Evolutionary conservation across 2,113 vertebrate species (phyloP).

Genomic region (Notothenia rossii): DNA sequence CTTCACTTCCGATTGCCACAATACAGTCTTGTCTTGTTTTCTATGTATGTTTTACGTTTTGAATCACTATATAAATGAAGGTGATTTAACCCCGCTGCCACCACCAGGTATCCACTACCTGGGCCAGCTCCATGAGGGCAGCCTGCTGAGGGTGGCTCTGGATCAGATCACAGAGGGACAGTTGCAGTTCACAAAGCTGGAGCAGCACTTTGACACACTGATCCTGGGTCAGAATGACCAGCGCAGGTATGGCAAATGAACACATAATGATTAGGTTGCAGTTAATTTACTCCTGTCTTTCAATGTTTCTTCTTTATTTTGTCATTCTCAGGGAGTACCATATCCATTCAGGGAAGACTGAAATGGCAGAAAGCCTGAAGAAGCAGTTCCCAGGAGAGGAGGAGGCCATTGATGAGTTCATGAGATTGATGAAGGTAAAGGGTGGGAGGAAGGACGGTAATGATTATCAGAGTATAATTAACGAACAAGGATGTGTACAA

Average conservation of each 20-base stretch:
- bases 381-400: slow-evolving; percentile 86
- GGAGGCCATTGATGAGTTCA: slow-evolving; percentile 83
- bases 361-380: slow-evolving; percentile 80
- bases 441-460: background rate
- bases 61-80: background rate
- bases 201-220: slow-evolving; percentile 85
- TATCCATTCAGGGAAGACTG: slow-evolving; percentile 82
- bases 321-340: slow-evolving; percentile 69
- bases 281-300: background rate
- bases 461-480: background rate
- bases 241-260: slow-evolving; percentile 36
- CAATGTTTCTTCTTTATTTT: background rate
- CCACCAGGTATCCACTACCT: slow-evolving; percentile 88
- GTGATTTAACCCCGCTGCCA: background rate
- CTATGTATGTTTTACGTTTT: background rate
- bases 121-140: slow-evolving; percentile 87
- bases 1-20: too few relatives aligned
- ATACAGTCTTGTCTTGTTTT: too few relatives aligned
- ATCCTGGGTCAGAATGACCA: slow-evolving; percentile 69
- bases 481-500: background rate
- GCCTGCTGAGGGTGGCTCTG: slow-evolving; percentile 82
- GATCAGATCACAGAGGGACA: slow-evolving; percentile 90
- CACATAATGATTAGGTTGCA: background rate
- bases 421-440: slow-evolving; percentile 86
- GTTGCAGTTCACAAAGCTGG: slow-evolving; percentile 84